Conservation (phyloP, 2,797 vertebrate species). For the Lepidocolaptes lacrymiger region DNA sequence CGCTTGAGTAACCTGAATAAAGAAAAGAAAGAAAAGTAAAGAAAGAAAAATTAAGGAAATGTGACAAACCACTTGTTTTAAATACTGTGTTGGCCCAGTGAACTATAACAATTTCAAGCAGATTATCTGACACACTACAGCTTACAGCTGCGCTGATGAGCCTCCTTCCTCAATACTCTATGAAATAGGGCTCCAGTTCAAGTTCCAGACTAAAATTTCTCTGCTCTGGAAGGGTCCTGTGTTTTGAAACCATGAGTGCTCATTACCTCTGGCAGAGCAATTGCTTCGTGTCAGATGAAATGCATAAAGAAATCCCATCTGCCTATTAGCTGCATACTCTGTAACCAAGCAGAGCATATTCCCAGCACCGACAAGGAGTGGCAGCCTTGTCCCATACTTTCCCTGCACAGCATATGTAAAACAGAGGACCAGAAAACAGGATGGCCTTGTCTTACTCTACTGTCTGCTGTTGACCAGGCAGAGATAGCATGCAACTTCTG, state of each 20-base stretch:
- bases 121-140: not conserved
- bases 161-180: not conserved
- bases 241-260: accelerated
- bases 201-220: not conserved
- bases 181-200: not conserved
- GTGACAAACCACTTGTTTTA: not conserved
- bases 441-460: not conserved
- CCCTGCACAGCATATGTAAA: accelerated
- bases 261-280: not conserved
- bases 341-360: not conserved
- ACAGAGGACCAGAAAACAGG: not conserved
- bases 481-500: not conserved
- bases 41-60: not conserved
- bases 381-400: not conserved
- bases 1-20: not conserved
- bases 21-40: not conserved
- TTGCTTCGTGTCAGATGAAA: not conserved
- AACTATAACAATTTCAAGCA: not conserved
- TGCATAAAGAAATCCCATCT: not conserved
- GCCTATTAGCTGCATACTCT: not conserved
- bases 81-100: not conserved
- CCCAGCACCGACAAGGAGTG: not conserved
- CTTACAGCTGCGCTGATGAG: not conserved
- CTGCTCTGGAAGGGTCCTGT: not conserved
- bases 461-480: not conserved